Evolutionary conservation across 2,888 invertebrate species (phyloP), one percentile per base, ranked within the genome.

Genomic region (Dynastes maya): DNA sequence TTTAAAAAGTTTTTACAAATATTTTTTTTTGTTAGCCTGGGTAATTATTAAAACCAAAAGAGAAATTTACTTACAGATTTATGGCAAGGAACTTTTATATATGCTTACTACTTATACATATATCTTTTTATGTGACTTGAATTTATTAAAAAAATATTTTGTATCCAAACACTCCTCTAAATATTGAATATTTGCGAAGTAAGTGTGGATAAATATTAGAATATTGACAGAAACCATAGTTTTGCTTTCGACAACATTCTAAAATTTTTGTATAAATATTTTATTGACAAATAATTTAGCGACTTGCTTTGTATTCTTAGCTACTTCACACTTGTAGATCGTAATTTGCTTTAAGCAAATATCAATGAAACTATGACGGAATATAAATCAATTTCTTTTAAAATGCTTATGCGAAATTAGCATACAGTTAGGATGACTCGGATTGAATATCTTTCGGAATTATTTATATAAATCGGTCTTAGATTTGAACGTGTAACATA

Each of bases 191-290:
- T 63, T 63, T 29, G 29, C 29, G 5, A 32, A 27, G 29, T 29
- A 63, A n/a, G 63, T 13, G 29, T 63, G 13, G 11, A 22, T 63
- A 63, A 63, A 63, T 32, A 63, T 32, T 32, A 29, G 63, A 9
- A 29, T 63, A 63, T 63, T 63, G 63, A 63, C 63, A 63, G 63
- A 63, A 63, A 27, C 22, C 8, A 55, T 55, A 55, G 40, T 32
- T 64, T 64, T 64, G 32, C 8, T 64, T 32, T 40, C 8, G 64
- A 32, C 32, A 64, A 37, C 32, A 37, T 67, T 67, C 16, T 49
- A 49, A 68, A 51, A 51, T 68, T 51, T 65, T 51, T 68, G 51
- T 51, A 68, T 68, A 68, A 68, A 68, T 68, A 68, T 68, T 68
- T 68, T 68, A 16, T 68, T 51, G 29, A 68, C 68, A 68, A 68